A percentile compares a stretch with the other conserved stretches of the same genome.
These are phyloP conservation scores for Corythornis madagascariensis DNA, from an alignment of 2,113 vertebrate species.

Conservation along the genomic window DNA sequence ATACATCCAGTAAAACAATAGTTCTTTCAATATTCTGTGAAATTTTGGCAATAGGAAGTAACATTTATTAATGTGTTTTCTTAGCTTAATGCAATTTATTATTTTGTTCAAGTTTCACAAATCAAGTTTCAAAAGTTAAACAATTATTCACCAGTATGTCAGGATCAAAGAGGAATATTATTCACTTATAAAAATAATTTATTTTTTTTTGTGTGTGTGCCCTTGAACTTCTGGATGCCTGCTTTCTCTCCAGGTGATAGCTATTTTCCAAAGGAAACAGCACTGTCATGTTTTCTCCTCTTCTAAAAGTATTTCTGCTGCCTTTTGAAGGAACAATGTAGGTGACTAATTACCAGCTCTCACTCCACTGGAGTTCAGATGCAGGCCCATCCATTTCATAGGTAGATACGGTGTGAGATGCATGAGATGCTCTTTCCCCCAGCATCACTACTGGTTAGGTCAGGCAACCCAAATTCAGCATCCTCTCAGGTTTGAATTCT, in stretches of 20 bases:
- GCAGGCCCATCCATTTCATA: background rate
- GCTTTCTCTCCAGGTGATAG: background rate
- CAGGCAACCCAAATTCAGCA: background rate
- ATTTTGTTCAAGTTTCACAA: background rate
- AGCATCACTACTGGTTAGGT: background rate
- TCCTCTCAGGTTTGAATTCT: background rate
- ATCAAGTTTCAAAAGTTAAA: background rate
- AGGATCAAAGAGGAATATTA: background rate
- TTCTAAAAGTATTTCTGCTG: background rate
- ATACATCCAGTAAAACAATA: background rate
- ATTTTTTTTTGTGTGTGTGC: background rate
- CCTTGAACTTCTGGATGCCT: background rate
- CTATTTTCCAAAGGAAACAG: background rate
- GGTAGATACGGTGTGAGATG: rapidly evolving
- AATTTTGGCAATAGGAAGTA: background rate
- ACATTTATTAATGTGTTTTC: background rate
- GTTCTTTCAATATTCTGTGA: background rate
- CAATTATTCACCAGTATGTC: background rate
- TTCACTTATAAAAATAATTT: background rate
- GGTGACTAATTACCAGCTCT: background rate
- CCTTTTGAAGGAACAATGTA: background rate
- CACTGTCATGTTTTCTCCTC: rapidly evolving
- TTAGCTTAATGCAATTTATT: background rate
- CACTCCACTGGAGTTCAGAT: background rate
- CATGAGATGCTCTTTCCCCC: background rate